Conservation (phyloP, 2,797 vertebrate species). For the Erethizon dorsatum region DNA sequence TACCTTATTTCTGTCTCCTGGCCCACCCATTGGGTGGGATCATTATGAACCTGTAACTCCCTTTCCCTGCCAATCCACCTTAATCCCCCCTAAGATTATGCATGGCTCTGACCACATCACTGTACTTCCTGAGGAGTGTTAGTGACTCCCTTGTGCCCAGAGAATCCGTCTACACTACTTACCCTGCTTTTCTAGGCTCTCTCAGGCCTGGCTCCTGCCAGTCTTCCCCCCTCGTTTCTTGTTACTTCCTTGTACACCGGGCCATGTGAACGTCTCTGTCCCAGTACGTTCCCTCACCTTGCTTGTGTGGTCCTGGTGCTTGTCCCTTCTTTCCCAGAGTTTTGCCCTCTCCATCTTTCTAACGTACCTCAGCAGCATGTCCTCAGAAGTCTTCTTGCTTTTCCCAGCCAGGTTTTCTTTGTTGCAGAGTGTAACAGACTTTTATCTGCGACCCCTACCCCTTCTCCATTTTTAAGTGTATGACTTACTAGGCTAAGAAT, state of each 20-base stretch:
- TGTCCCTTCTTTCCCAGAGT: background rate
- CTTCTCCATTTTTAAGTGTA: slow-evolving; percentile 34
- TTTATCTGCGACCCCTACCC: slow-evolving; percentile 29
- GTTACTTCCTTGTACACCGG: background rate
- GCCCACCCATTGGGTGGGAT: background rate
- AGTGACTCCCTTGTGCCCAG: background rate
- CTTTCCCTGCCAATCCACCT: background rate
- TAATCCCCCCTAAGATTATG: background rate
- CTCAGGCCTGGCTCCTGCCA: background rate
- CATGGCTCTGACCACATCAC: background rate
- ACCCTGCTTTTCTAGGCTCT: background rate
- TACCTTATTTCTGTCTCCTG: background rate
- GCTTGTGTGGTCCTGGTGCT: background rate
- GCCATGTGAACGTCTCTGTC: background rate
- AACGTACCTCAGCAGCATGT: background rate
- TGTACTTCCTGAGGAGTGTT: slow-evolving; percentile 21
- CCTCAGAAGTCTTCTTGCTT: slow-evolving; percentile 23
- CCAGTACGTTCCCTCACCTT: background rate
- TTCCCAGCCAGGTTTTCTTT: background rate
- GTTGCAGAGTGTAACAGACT: background rate
- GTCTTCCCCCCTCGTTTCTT: background rate
- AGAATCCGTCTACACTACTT: background rate
- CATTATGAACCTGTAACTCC: background rate
- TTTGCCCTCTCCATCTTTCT: background rate
- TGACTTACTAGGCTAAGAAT: background rate